A percentile compares a stretch with the other conserved stretches of the same genome.
phyloP scores from a whole-genome alignment of 2,888 invertebrate genomes.

The Polydrusus pterygomalis region DNA sequence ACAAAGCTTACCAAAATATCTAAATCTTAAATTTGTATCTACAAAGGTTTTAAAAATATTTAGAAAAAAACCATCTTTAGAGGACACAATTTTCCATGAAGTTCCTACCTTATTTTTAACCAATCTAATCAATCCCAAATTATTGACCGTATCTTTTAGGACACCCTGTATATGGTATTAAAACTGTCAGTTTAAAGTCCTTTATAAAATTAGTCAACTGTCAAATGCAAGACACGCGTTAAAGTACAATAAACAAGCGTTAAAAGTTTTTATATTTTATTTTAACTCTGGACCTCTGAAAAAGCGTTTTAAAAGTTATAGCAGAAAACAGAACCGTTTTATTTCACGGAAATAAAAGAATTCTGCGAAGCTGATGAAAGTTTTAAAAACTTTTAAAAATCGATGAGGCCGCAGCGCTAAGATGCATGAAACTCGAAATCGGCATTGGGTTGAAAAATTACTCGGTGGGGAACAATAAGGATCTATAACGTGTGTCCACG shows the following conservation, averaged over 20 bases:
- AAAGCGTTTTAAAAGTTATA: slow-evolving; percentile 12
- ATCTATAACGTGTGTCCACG: no score
- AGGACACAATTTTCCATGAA: no score
- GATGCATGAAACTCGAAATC: slow-evolving; percentile 19
- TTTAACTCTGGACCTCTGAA: neutral
- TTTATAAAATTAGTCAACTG: no score
- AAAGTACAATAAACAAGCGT: slow-evolving; percentile 7
- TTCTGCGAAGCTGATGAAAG: slow-evolving; percentile 18
- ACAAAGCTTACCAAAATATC: no score
- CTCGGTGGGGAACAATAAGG: neutral
- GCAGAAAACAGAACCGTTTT: slow-evolving; percentile 9
- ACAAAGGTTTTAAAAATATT: no score
- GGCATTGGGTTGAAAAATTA: slow-evolving; percentile 1
- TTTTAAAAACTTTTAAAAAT: slow-evolving; percentile 17
- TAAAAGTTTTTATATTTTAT: slow-evolving; percentile 3
- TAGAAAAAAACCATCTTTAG: no score
- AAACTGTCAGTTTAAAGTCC: no score
- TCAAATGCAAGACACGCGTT: neutral
- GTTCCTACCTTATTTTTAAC: no score
- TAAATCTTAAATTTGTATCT: no score
- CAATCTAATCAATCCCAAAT: no score
- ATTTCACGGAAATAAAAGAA: slow-evolving; percentile 12
- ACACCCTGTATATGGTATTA: no score
- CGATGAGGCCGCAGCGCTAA: slow-evolving; percentile 13
- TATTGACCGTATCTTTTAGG: no score